Evolutionary conservation across 2,113 vertebrate genomes (phyloP).

Genomic region (Serilophus lunatus): DNA sequence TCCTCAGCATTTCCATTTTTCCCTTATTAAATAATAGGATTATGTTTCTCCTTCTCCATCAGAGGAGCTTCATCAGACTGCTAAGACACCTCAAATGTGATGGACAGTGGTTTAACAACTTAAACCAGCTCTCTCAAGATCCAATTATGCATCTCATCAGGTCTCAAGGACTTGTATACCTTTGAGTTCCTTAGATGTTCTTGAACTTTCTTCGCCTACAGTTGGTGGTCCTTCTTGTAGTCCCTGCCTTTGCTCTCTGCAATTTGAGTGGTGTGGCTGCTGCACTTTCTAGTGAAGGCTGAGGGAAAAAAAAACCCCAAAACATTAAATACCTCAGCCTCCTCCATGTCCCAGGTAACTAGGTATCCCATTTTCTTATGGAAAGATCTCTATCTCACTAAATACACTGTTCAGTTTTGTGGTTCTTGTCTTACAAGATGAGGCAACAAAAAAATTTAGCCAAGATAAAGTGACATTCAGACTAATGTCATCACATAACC

Average conservation of each 20-base stretch:
- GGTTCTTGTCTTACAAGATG: neutral
- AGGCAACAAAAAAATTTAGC: neutral
- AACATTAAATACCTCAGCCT: neutral
- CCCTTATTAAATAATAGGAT: neutral
- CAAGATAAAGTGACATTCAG: neutral
- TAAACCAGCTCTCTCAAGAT: neutral
- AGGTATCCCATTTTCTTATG: neutral
- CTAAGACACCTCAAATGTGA: neutral
- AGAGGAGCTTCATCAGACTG: neutral
- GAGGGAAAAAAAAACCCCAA: neutral
- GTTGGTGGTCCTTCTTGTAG: neutral
- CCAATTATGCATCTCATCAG: accelerated
- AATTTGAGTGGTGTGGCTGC: neutral
- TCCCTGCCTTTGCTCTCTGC: neutral
- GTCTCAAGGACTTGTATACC: neutral
- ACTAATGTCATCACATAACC: neutral
- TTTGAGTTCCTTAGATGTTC: neutral
- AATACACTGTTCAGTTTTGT: neutral
- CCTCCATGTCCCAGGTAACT: neutral
- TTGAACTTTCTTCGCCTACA: neutral
- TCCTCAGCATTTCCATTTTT: neutral
- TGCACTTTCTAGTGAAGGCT: neutral
- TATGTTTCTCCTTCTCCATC: neutral
- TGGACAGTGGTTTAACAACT: neutral
- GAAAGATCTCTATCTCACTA: neutral